Conservation (phyloP, 2,888 invertebrate genomes). For the Rhagophthalmus giganteus region DNA sequence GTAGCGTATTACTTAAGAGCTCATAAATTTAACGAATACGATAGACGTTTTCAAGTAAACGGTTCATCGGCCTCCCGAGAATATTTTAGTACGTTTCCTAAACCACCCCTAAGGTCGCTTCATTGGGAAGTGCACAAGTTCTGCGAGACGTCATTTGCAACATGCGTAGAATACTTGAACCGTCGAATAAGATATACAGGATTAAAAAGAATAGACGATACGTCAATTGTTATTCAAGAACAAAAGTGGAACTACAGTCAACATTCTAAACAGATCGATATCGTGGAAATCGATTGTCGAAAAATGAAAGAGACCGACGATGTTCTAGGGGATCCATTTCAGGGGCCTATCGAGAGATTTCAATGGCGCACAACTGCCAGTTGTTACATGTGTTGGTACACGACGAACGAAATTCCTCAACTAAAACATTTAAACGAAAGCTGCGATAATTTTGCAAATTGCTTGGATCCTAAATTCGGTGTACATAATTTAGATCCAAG, state of each 20-base stretch:
- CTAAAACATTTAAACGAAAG: slow-evolving; percentile 60
- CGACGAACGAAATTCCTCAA: slow-evolving; percentile 60
- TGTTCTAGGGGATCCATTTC: slow-evolving; percentile 58
- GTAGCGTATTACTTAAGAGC: slow-evolving; percentile 65
- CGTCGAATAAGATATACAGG: slow-evolving; percentile 37
- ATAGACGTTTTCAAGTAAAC: slow-evolving; percentile 55
- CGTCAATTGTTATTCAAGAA: slow-evolving; percentile 56
- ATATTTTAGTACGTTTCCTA: slow-evolving; percentile 58
- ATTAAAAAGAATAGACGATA: slow-evolving; percentile 60
- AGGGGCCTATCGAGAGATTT: slow-evolving; percentile 62
- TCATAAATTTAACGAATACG: slow-evolving; percentile 68
- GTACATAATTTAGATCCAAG: slow-evolving; percentile 60
- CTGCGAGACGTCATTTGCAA: slow-evolving; percentile 59
- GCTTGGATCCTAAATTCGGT: slow-evolving; percentile 56
- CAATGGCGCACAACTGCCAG: slow-evolving; percentile 66
- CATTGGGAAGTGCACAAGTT: slow-evolving; percentile 66
- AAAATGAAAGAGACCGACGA: slow-evolving; percentile 55
- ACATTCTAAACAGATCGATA: slow-evolving; percentile 51
- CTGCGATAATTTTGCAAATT: slow-evolving; percentile 67
- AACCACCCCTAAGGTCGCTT: slow-evolving; percentile 60
- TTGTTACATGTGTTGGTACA: slow-evolving; percentile 71
- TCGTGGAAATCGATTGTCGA: slow-evolving; percentile 59
- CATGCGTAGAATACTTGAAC: slow-evolving; percentile 62
- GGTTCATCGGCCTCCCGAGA: slow-evolving; percentile 38
- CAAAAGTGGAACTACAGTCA: slow-evolving; percentile 54